These are phyloP conservation scores for Cephus spinipes DNA, from an alignment of 2,888 invertebrate genomes.

Conservation along the genomic window DNA sequence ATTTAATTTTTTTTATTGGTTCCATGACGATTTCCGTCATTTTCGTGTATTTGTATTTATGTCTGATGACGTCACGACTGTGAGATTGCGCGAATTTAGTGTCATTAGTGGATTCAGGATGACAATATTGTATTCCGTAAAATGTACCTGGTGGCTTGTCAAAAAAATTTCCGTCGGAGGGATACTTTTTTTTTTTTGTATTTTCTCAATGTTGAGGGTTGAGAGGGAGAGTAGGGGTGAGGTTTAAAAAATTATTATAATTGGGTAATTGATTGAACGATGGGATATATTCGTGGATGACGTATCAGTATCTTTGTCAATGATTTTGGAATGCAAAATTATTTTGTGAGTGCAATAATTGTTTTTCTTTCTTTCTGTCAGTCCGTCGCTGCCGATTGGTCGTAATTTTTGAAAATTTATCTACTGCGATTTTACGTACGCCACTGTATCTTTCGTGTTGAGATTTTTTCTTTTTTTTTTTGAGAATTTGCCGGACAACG, in stretches of 20 bases:
- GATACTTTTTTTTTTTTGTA: background rate
- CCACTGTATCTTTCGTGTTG: background rate
- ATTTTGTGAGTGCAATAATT: background rate
- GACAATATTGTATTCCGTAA: background rate
- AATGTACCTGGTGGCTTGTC: background rate
- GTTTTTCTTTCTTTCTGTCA: background rate
- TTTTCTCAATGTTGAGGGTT: background rate
- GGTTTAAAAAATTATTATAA: background rate
- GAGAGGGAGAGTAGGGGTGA: background rate
- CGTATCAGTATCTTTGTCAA: background rate
- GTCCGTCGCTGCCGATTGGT: background rate
- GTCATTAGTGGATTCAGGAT: background rate
- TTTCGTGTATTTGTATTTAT: background rate
- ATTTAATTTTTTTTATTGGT: background rate
- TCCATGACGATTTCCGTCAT: background rate
- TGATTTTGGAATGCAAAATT: background rate
- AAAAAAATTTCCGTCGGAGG: background rate
- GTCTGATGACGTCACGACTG: background rate
- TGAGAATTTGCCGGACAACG: conserved; percentile 35
- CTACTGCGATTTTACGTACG: background rate
- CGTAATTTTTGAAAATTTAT: background rate
- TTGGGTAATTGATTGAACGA: background rate
- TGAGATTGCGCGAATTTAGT: background rate
- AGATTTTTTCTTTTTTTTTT: background rate
- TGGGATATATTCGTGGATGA: background rate